phyloP scores from a whole-genome alignment of 2,888 invertebrate genomes.

The Cheilosia variabilis region DNA sequence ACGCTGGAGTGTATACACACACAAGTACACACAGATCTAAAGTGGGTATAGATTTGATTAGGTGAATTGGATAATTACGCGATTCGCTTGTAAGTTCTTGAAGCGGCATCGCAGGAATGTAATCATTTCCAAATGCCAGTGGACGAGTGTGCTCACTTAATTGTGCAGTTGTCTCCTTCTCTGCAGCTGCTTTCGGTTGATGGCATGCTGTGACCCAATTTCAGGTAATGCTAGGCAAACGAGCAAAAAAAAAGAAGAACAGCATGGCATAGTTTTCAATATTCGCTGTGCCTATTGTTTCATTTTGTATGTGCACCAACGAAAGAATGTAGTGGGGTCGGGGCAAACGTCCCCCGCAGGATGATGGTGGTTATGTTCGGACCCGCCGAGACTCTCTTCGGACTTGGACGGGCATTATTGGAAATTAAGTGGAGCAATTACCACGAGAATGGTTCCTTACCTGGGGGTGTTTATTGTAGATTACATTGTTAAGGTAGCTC shows the following conservation, averaged over 20 bases:
- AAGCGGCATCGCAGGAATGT: conserved; percentile 45
- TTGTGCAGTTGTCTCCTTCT: conserved; percentile 36
- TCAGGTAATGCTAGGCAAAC: conserved; percentile 47
- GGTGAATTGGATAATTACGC: conserved; percentile 72
- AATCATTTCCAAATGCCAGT: conserved; percentile 29
- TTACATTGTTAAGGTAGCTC: neutral
- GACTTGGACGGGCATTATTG: conserved; percentile 28
- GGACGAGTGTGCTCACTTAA: conserved; percentile 32
- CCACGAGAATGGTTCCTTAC: conserved; percentile 33
- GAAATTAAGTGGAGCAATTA: conserved; percentile 53
- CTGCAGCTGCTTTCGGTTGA: conserved; percentile 27
- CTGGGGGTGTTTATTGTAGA: conserved; percentile 13
- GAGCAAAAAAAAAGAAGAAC: too few species aligned
- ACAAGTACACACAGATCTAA: conserved; percentile 10
- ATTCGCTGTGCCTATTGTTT: conserved; percentile 8
- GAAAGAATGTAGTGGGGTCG: conserved; percentile 43
- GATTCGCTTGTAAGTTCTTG: conserved; percentile 38
- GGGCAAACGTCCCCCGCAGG: conserved; percentile 26
- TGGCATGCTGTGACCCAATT: conserved; percentile 59
- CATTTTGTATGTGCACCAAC: conserved; percentile 7
- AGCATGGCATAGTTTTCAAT: conserved; percentile 16
- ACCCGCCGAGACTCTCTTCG: conserved; percentile 1
- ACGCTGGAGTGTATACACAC: conserved; percentile 30
- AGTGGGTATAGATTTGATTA: conserved; percentile 67
- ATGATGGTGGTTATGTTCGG: conserved; percentile 29